Conservation (phyloP, 2,113 vertebrate genomes). For the Hypomesus transpacificus region DNA sequence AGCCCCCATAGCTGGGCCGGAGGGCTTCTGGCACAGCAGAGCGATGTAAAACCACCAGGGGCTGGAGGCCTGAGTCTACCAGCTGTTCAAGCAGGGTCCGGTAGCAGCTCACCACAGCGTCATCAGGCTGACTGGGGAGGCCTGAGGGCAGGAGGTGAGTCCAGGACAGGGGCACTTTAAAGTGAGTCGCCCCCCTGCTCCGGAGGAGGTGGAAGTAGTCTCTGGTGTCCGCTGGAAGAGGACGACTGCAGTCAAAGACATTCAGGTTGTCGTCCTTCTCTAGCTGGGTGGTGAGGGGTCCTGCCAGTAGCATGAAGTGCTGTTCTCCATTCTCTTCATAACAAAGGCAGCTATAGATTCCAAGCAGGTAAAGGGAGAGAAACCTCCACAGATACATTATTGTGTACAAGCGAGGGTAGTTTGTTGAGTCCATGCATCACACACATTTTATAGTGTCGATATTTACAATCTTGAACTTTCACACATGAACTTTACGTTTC, state of each 20-base stretch:
- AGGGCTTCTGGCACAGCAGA: constrained; percentile 48
- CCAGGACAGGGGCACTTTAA: constrained; percentile 80
- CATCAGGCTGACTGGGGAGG: constrained; percentile 30
- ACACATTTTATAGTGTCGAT: neutral
- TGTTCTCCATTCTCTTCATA: constrained; percentile 22
- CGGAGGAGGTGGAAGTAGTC: constrained; percentile 66
- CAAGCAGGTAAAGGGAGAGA: constrained; percentile 45
- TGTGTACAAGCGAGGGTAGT: constrained; percentile 22
- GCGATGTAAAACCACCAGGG: constrained; percentile 75
- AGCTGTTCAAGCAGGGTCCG: constrained; percentile 70
- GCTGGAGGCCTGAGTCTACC: constrained; percentile 59
- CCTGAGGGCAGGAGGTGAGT: constrained; percentile 66
- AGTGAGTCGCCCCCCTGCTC: constrained; percentile 72
- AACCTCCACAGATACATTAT: constrained; percentile 59
- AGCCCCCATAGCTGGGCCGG: neutral
- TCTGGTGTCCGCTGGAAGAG: constrained; percentile 43
- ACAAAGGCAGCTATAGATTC: constrained; percentile 34
- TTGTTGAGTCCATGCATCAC: neutral
- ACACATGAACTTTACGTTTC: neutral
- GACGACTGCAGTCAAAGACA: constrained; percentile 58
- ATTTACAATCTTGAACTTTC: constrained; percentile 6
- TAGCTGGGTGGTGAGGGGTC: constrained; percentile 66
- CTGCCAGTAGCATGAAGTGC: constrained; percentile 72
- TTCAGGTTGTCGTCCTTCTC: neutral
- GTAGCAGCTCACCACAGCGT: constrained; percentile 69